These are phyloP conservation scores for Megalops atlanticus DNA, from an alignment of 2,113 vertebrate species.

Conservation along the genomic window DNA sequence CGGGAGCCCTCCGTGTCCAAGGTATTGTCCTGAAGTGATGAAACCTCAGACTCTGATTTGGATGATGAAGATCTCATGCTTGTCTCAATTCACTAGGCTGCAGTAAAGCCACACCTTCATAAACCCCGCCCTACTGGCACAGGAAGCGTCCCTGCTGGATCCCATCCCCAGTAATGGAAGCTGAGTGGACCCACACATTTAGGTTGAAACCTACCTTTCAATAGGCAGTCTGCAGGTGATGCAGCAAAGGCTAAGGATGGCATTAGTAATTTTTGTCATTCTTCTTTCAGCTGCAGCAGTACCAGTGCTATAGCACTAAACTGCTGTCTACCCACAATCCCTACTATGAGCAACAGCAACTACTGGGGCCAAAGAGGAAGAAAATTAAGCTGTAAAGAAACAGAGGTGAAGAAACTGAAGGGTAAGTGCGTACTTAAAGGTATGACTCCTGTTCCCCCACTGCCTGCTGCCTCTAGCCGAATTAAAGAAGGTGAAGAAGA, in stretches of 20 bases:
- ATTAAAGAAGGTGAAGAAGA: constrained; percentile 95
- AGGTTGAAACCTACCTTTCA: no score
- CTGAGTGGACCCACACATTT: no score
- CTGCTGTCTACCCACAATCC: constrained; percentile 89
- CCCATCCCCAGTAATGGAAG: no score
- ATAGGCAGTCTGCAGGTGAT: no score
- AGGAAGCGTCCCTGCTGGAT: no score
- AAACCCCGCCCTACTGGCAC: no score
- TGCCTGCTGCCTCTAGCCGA: constrained; percentile 84
- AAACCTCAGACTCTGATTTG: constrained; percentile 88
- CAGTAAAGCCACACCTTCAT: constrained; percentile 83
- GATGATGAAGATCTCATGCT: constrained; percentile 66
- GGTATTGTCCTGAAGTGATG: constrained; percentile 89
- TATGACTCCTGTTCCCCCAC: no score
- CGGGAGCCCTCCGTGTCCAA: constrained; percentile 58
- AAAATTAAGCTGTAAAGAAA: no score
- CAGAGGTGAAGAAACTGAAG: constrained; percentile 97
- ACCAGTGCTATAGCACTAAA: constrained; percentile 92
- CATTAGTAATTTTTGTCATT: no score
- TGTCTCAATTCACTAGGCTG: constrained; percentile 81
- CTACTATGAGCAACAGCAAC: constrained; percentile 94
- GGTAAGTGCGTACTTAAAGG: no score
- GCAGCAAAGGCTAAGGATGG: no score
- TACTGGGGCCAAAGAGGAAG: constrained; percentile 93
- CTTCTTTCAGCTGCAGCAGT: constrained; percentile 85